phyloP scores from a whole-genome alignment of 2,797 vertebrate genomes.

The Gallirallus australis region DNA sequence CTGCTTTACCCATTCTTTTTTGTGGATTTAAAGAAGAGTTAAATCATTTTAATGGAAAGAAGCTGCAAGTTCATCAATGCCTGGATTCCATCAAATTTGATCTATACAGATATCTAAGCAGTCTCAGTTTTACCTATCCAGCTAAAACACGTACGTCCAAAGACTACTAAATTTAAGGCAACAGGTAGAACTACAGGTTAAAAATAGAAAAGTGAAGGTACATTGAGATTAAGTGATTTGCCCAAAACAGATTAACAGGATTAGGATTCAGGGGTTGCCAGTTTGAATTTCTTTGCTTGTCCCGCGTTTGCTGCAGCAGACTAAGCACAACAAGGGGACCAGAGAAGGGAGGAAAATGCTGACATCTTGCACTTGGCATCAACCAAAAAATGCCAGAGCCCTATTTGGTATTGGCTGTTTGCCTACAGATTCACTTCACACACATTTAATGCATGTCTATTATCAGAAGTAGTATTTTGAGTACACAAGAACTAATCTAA shows the following conservation, averaged over 20 bases:
- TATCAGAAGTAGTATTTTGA: not conserved
- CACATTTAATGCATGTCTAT: not conserved
- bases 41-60: conserved; percentile 7
- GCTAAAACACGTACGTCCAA: not conserved
- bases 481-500: not conserved
- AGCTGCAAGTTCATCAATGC: not conserved
- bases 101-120: not conserved
- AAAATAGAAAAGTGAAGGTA: conserved; percentile 51
- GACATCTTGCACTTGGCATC: not conserved
- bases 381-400: not conserved
- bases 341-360: not conserved
- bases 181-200: conserved; percentile 32
- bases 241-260: conserved; percentile 20
- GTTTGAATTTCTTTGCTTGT: conserved; percentile 15
- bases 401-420: not conserved
- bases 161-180: not conserved
- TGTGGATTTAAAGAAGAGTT: not conserved
- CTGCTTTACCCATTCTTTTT: not conserved
- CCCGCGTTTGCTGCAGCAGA: not conserved
- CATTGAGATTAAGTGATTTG: conserved; percentile 40
- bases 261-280: conserved; percentile 19
- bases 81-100: not conserved
- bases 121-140: not conserved
- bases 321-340: not conserved
- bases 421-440: not conserved